Evolutionary conservation across 2,888 invertebrate species (phyloP).

Genomic region (Lepidocyrtinus sp.): DNA sequence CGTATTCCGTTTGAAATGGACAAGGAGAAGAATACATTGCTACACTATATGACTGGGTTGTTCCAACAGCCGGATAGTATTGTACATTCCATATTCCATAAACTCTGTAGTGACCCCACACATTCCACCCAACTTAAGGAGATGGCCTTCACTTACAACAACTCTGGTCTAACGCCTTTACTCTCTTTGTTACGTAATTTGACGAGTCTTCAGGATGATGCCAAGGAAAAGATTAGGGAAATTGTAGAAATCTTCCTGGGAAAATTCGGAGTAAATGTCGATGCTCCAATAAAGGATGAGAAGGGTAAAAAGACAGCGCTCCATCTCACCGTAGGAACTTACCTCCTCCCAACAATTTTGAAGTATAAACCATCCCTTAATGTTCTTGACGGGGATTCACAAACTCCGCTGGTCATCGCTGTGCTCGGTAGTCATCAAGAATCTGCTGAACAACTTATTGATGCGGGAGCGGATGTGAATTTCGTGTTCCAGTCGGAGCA

Average conservation of each 20-base stretch:
- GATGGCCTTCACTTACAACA: slow-evolving; percentile 56
- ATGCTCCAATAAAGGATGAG: slow-evolving; percentile 39
- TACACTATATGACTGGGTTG: slow-evolving; percentile 45
- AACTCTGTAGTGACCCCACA: slow-evolving; percentile 16
- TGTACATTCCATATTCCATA: slow-evolving; percentile 17
- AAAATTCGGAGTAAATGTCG: slow-evolving; percentile 54
- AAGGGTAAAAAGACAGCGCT: slow-evolving; percentile 29
- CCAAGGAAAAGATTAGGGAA: slow-evolving; percentile 1
- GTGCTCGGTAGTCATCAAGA: slow-evolving; percentile 63
- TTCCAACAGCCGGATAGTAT: slow-evolving; percentile 5
- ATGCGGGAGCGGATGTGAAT: slow-evolving; percentile 67
- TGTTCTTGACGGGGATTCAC: slow-evolving; percentile 40
- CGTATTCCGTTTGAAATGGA: slow-evolving; percentile 26
- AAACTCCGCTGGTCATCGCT: slow-evolving; percentile 72
- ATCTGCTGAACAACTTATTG: slow-evolving; percentile 53
- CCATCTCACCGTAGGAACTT: slow-evolving; percentile 39
- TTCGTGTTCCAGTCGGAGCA: slow-evolving; percentile 38
- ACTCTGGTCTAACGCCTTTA: slow-evolving; percentile 52
- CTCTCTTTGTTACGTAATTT: slow-evolving; percentile 26
- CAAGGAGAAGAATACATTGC: slow-evolving; percentile 31
- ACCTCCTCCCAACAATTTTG: slow-evolving; percentile 42
- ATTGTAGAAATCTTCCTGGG: slow-evolving; percentile 53
- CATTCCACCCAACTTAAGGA: slow-evolving; percentile 32
- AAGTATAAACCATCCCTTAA: slow-evolving; percentile 56
- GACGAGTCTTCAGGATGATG: not conserved